Conservation (phyloP, 2,888 invertebrate genomes). For the Papilio gigon region DNA sequence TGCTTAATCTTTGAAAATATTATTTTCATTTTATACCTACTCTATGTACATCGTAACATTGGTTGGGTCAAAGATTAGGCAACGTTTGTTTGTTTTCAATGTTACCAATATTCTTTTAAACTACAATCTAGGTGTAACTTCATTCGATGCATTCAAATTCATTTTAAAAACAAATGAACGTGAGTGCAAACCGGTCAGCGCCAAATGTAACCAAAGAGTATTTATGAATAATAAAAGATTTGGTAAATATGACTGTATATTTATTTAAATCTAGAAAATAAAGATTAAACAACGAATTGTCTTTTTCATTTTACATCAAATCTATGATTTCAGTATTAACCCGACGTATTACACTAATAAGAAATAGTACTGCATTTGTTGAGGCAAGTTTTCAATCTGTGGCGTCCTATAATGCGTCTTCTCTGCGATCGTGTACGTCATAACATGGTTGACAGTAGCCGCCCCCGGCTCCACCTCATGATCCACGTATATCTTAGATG, state of each 20-base stretch:
- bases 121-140: slow-evolving; percentile 37
- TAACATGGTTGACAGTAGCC: slow-evolving; percentile 72
- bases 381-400: slow-evolving; percentile 66
- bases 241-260: slow-evolving; percentile 62
- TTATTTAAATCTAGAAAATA: slow-evolving; percentile 61
- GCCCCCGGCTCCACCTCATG: slow-evolving; percentile 68
- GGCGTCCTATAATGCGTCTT: slow-evolving; percentile 72
- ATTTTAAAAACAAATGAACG: slow-evolving; percentile 49
- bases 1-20: slow-evolving; percentile 19
- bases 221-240: slow-evolving; percentile 45
- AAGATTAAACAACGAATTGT: slow-evolving; percentile 37
- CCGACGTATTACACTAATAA: slow-evolving; percentile 66
- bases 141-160: slow-evolving; percentile 45
- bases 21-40: neutral
- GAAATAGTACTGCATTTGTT: slow-evolving; percentile 75
- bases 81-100: slow-evolving; percentile 16
- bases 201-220: slow-evolving; percentile 56
- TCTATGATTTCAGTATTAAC: too few species aligned
- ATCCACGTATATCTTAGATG: slow-evolving; percentile 68
- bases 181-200: slow-evolving; percentile 46
- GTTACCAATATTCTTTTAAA: slow-evolving; percentile 36
- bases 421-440: slow-evolving; percentile 71
- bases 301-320: slow-evolving; percentile 13
- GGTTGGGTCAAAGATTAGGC: slow-evolving; percentile 2
- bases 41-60: neutral